Base-by-base conservation (phyloP, 1,140 invertebrate species). In the Drosophila sulfurigaster region DNA sequence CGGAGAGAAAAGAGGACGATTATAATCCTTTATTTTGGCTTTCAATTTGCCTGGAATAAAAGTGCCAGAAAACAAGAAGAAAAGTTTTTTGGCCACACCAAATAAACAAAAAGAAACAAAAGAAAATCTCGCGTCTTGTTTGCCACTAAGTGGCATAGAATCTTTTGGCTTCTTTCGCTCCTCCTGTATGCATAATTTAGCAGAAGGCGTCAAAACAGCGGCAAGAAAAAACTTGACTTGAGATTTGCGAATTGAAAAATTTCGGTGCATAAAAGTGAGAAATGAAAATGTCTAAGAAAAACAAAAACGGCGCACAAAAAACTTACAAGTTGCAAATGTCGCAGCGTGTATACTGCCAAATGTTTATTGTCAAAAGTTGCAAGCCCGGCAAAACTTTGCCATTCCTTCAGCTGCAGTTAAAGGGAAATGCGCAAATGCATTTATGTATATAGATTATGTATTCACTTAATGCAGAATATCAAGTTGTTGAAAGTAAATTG, bases 191-290 rank as follows among this genome's bases (percentile, higher is more conserved):
- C 80, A 88, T 88, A 82, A 88, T 79, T 83, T 75, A 78, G 69
- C 81, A 78, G 59, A 45, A 67, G 59, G 63, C 48, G 32, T 68
- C 72, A 69, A 69, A 69, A 49, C 43, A 69, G 48, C 64, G 63
- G 58, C 74, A 63, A 74, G 46, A 52, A 67, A 75, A 38, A 10
- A 38, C 35, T 38, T 38, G 35, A 64, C 54, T 71, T 71, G 38
- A 45, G 46, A 71, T 60, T 74, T 46, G 70, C 59, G 76, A 82
- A 87, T 87, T 87, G 83, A 87, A 88, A 82, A 88, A 75, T 88
- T 69, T 82, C 15, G 72, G 58, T 60, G 52, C 68, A 66, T 62
- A 85, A 70, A 85, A 81, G 49, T 58, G 78, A 64, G 60, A 67
- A 79, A 65, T 79, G 66, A 78, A 82, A 79, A 75, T 35, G 35